Percentiles rank a stretch among this genome's conserved stretches.
Evolutionary conservation across 2,797 vertebrate species (phyloP).

Genomic region (Hemitrygon akajei): DNA sequence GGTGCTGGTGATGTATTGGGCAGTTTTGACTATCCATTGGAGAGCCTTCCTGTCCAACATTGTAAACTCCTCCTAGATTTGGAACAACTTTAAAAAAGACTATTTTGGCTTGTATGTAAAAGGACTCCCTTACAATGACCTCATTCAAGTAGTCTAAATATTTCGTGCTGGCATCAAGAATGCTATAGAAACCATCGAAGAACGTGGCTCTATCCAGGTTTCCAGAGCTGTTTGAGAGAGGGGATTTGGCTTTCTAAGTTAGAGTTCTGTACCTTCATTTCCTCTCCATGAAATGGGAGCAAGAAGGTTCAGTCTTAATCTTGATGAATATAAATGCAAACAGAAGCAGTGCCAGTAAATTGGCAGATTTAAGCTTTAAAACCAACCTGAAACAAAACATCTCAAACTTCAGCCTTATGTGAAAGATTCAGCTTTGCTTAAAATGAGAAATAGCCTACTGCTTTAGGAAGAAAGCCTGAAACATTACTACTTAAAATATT

Average conservation of each 20-base stretch:
- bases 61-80: not conserved
- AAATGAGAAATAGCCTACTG: not conserved
- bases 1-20: no score
- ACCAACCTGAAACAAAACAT: not conserved
- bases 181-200: no score
- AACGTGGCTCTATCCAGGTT: not conserved
- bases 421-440: no score
- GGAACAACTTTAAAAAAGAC: not conserved
- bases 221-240: not conserved
- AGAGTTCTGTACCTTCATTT: not conserved
- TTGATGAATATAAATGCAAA: not conserved
- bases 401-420: not conserved
- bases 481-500: not conserved
- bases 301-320: not conserved
- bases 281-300: not conserved
- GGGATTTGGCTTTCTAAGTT: not conserved
- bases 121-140: not conserved
- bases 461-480: not conserved
- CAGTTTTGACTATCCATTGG: no score
- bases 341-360: not conserved
- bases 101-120: not conserved
- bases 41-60: not conserved
- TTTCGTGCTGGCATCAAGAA: not conserved
- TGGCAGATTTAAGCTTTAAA: slow-evolving; percentile 4
- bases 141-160: not conserved